Base-by-base conservation (phyloP, 2,888 invertebrate species). In the Cephus pulcher region DNA sequence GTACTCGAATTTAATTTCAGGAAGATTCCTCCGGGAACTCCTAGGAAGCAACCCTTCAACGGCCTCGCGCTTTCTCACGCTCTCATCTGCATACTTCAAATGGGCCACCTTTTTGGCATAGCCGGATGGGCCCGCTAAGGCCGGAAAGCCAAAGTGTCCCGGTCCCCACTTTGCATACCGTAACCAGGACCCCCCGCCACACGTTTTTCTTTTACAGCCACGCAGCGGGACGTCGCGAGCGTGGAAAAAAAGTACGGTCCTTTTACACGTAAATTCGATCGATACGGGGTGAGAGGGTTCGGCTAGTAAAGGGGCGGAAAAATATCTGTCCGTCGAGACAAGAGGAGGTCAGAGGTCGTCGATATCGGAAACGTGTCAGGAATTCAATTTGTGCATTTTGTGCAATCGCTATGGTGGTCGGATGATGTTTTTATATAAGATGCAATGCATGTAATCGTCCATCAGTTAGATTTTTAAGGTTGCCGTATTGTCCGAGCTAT, bases 1-100 rank as follows among this genome's bases (percentile, higher is more conserved):
- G 76, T 81, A 76, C 78, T 69, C 76, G 75, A 68, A 34, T 34
- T 56, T 56, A 56, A 56, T 56, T 56, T 56, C 56, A 23, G 23
- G 56, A 56, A 56, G 23, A 56, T 56, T 56, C 23, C 23, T 56
- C 23, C 23, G 56, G 56, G 9, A 56, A 56, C 56, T 56, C 56
- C 56, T 56, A 56, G 56, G 56, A 56, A 56, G 23, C 56, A 23
- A 56, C 56, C 56, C 23, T 56, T 56, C 56, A 23, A 9, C 56
- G 23, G 23, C 15, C 9, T 9, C 23, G 2, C 23, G 56, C 6
- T 56, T 56, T 56, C 56, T 56, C 56, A 56, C 56, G 56, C 56
- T 56, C 56, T 56, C 56, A 56, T 56, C 56, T 56, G 56, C 56
- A 56, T 56, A 56, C 15, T 56, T 56, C 23, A 23, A 40, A 56